Conservation (phyloP, 2,888 invertebrate genomes). For the Drosophila leonis region DNA sequence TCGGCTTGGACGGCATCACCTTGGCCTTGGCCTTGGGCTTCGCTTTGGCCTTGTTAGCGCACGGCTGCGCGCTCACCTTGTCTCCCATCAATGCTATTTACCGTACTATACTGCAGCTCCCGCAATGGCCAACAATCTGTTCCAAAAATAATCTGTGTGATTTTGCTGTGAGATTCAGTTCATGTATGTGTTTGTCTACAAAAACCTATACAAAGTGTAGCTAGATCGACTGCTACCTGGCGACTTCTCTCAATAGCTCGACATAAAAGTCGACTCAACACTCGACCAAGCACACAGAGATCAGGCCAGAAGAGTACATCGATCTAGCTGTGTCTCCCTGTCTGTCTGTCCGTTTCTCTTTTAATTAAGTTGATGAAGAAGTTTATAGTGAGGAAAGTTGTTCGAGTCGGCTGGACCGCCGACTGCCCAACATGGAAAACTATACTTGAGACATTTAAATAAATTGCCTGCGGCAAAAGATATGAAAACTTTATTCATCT, state of each 20-base stretch:
- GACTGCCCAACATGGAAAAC: neutral
- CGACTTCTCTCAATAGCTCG: neutral
- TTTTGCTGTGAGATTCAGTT: slow-evolving; percentile 16
- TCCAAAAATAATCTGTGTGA: slow-evolving; percentile 14
- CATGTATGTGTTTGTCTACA: slow-evolving; percentile 6
- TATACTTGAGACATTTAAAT: neutral
- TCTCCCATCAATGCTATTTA: slow-evolving; percentile 43
- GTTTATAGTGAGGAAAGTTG: neutral
- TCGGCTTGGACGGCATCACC: slow-evolving; percentile 15
- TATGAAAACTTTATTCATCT: slow-evolving; percentile 3
- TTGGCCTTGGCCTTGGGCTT: slow-evolving; percentile 2
- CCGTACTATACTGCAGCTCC: neutral
- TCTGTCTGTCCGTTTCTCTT: neutral
- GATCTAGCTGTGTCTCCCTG: neutral
- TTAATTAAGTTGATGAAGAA: neutral
- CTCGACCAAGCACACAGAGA: neutral
- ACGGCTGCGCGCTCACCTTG: slow-evolving; percentile 9
- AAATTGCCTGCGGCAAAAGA: neutral
- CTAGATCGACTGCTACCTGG: too few species aligned
- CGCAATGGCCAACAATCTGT: slow-evolving; percentile 18
- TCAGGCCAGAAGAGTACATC: neutral
- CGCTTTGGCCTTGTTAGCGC: neutral
- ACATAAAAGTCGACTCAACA: neutral
- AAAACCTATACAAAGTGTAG: neutral
- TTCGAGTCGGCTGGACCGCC: neutral